A percentile compares a stretch with the other conserved stretches of the same genome.
phyloP scores from a whole-genome alignment of 2,888 invertebrate genomes.

The Apoda limacodes region DNA sequence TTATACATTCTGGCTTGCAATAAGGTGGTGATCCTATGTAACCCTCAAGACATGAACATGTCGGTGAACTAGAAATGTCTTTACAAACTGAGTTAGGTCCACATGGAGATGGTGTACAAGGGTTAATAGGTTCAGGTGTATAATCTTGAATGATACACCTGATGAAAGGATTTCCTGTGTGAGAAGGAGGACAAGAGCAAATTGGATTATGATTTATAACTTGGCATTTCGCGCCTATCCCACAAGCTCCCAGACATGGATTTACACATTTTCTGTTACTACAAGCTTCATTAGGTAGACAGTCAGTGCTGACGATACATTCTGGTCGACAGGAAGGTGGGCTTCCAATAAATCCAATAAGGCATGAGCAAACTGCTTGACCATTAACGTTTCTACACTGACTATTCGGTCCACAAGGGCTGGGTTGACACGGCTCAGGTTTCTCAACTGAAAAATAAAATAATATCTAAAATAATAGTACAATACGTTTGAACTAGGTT shows the following conservation, averaged over 20 bases:
- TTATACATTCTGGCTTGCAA: conserved; percentile 84
- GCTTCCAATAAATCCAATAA: conserved; percentile 77
- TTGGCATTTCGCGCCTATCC: conserved; percentile 78
- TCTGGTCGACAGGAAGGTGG: conserved; percentile 85
- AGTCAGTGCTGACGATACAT: conserved; percentile 81
- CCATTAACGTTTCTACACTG: conserved; percentile 80
- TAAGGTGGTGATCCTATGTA: conserved; percentile 79
- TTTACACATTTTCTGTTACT: conserved; percentile 83
- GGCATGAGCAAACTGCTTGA: conserved; percentile 79
- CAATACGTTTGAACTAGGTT: background rate
- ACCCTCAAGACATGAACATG: conserved; percentile 79
- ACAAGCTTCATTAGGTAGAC: conserved; percentile 79
- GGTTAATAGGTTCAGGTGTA: conserved; percentile 65
- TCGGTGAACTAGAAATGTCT: conserved; percentile 73
- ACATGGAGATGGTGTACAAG: conserved; percentile 84
- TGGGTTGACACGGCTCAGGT: conserved; percentile 57
- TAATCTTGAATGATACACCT: conserved; percentile 70
- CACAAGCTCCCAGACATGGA: conserved; percentile 88
- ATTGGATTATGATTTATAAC: conserved; percentile 86
- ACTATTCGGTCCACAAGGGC: conserved; percentile 84
- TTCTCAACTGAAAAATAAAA: conserved; percentile 36
- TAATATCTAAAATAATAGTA: background rate
- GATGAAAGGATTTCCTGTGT: conserved; percentile 81
- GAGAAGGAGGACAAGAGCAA: conserved; percentile 76
- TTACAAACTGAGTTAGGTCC: conserved; percentile 83